Conservation (phyloP, 2,888 invertebrate species). For the Resseliella maxima region DNA sequence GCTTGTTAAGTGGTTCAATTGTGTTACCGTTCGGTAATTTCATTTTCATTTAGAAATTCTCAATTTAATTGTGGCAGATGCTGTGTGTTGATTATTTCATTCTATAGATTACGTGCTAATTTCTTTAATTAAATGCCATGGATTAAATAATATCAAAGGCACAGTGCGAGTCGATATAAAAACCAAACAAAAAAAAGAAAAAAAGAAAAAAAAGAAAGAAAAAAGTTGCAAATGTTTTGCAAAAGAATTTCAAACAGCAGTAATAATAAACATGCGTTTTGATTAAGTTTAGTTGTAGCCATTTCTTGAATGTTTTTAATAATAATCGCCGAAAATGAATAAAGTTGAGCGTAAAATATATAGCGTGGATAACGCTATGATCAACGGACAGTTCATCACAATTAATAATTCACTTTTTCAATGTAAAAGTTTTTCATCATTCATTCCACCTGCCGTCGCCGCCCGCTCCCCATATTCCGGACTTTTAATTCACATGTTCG, state of each 20-base stretch:
- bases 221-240: too few species aligned
- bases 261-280: too few species aligned
- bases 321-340: too few species aligned
- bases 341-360: too few species aligned
- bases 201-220: too few species aligned
- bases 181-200: neutral
- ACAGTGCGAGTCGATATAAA: neutral
- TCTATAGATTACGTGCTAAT: conserved; percentile 15
- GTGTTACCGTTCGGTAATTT: neutral
- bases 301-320: too few species aligned
- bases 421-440: neutral
- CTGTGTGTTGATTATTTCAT: neutral
- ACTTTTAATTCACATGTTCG: neutral
- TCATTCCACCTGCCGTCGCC: neutral
- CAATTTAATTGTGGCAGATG: conserved; percentile 14
- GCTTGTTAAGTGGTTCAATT: neutral
- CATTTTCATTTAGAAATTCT: neutral
- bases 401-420: too few species aligned
- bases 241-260: too few species aligned
- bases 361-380: too few species aligned
- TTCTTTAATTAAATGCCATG: neutral
- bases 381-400: too few species aligned
- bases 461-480: neutral
- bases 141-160: conserved; percentile 3
- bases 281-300: too few species aligned